These are phyloP conservation scores for Eledona agricola DNA, from an alignment of 2,888 invertebrate species.

Conservation along the genomic window DNA sequence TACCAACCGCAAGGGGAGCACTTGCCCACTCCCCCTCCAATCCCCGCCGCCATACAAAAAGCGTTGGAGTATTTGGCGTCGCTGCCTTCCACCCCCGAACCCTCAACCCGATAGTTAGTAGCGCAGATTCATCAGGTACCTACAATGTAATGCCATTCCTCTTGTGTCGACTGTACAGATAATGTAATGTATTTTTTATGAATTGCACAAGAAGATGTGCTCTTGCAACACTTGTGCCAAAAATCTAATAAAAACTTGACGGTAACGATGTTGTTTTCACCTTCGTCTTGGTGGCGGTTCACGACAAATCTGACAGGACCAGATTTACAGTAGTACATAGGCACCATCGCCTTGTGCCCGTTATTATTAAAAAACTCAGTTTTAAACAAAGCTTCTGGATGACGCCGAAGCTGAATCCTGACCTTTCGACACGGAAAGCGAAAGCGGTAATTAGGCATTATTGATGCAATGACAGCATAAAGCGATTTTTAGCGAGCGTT, in stretches of 20 bases:
- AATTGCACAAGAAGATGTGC: constrained; percentile 13
- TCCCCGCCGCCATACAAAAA: constrained; percentile 73
- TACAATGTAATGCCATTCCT: constrained; percentile 26
- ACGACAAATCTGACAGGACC: too few relatives aligned
- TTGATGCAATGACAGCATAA: too few relatives aligned
- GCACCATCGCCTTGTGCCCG: too few relatives aligned
- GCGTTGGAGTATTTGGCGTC: constrained; percentile 72
- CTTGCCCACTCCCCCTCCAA: constrained; percentile 72
- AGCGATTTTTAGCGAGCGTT: too few relatives aligned
- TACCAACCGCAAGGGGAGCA: constrained; percentile 71
- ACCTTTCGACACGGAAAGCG: too few relatives aligned
- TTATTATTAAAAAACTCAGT: too few relatives aligned
- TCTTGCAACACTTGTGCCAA: constrained; percentile 15
- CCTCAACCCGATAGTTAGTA: constrained; percentile 18
- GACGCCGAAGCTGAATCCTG: too few relatives aligned
- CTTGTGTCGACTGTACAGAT: constrained; percentile 15
- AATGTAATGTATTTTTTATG: constrained; percentile 9
- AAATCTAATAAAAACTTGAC: constrained; percentile 22
- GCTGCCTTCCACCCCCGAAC: constrained; percentile 64
- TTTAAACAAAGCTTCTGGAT: too few relatives aligned
- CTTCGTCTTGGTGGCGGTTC: constrained; percentile 1
- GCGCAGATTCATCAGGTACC: constrained; percentile 31
- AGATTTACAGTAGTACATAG: too few relatives aligned
- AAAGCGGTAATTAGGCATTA: too few relatives aligned
- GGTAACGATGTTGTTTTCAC: constrained; percentile 1